phyloP scores from a whole-genome alignment of 1,140 invertebrate species.

The Pseudomyrmex gracilis region DNA sequence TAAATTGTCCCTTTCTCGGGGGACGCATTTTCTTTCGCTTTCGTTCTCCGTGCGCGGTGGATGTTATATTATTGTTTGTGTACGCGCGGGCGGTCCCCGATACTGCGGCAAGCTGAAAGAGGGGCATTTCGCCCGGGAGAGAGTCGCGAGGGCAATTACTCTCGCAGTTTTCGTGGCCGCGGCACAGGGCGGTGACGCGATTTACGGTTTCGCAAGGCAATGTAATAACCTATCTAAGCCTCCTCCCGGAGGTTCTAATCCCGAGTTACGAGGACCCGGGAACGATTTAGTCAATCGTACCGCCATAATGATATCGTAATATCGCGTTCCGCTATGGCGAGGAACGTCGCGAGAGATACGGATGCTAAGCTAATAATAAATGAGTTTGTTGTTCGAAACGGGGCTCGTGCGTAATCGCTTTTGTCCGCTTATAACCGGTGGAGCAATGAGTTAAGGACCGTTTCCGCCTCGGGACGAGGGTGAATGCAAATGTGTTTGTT shows the following conservation, averaged over 20 bases:
- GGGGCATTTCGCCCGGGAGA: slow-evolving; percentile 36
- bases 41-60: slow-evolving; percentile 22
- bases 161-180: slow-evolving; percentile 47
- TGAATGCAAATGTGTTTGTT: slow-evolving; percentile 10
- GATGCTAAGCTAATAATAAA: slow-evolving; percentile 72
- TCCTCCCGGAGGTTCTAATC: slow-evolving; percentile 63
- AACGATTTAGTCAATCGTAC: slow-evolving; percentile 77
- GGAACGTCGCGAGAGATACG: slow-evolving; percentile 16
- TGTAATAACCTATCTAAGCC: slow-evolving; percentile 75
- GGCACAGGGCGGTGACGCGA: slow-evolving; percentile 64
- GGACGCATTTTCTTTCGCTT: slow-evolving; percentile 59
- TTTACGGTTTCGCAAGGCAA: slow-evolving; percentile 69
- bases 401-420: slow-evolving; percentile 34
- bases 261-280: slow-evolving; percentile 72
- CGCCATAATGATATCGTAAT: slow-evolving; percentile 72
- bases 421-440: slow-evolving; percentile 1
- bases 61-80: slow-evolving; percentile 71
- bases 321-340: slow-evolving; percentile 56
- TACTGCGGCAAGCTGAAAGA: background rate
- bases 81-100: slow-evolving; percentile 18
- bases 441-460: slow-evolving; percentile 37
- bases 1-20: slow-evolving; percentile 56
- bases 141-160: slow-evolving; percentile 49
- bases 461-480: background rate
- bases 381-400: slow-evolving; percentile 66